Percentiles rank a stretch among this genome's conserved stretches.
Evolutionary conservation across 2,113 vertebrate genomes (phyloP).

Genomic region (Silurus meridionalis): DNA sequence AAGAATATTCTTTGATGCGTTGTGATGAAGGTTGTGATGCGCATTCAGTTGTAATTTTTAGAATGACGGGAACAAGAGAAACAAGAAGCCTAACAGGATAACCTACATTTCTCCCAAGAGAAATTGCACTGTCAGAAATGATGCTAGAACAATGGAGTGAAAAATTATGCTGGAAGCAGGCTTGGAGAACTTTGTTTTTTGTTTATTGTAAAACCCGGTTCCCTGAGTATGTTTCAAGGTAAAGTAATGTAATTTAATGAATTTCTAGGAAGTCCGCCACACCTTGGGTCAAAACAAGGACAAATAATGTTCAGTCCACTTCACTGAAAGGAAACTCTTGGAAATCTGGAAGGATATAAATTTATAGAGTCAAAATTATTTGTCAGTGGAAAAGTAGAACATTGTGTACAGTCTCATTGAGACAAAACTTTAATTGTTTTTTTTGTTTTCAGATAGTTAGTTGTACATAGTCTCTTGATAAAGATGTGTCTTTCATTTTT

Average conservation of each 20-base stretch:
- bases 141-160: constrained; percentile 66
- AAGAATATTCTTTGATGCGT: not conserved
- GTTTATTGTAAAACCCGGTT: constrained; percentile 58
- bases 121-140: constrained; percentile 53
- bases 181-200: constrained; percentile 53
- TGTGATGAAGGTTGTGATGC: constrained; percentile 8
- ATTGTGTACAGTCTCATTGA: not conserved
- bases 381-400: not conserved
- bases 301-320: not conserved
- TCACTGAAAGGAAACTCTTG: not conserved
- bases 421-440: not conserved
- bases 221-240: not conserved
- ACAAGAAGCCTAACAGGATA: constrained; percentile 49
- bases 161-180: constrained; percentile 59
- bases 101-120: constrained; percentile 64
- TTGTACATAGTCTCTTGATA: not conserved
- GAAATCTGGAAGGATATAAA: constrained; percentile 6
- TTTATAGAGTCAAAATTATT: constrained; percentile 1
- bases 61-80: not conserved
- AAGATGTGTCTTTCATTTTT: not conserved
- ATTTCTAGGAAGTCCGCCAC: constrained; percentile 34
- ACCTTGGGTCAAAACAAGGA: constrained; percentile 27
- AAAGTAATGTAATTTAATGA: too few species aligned
- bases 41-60: not conserved
- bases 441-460: not conserved